Evolutionary conservation across 2,888 invertebrate species (phyloP).

Genomic region (Barypeithes pellucidus): DNA sequence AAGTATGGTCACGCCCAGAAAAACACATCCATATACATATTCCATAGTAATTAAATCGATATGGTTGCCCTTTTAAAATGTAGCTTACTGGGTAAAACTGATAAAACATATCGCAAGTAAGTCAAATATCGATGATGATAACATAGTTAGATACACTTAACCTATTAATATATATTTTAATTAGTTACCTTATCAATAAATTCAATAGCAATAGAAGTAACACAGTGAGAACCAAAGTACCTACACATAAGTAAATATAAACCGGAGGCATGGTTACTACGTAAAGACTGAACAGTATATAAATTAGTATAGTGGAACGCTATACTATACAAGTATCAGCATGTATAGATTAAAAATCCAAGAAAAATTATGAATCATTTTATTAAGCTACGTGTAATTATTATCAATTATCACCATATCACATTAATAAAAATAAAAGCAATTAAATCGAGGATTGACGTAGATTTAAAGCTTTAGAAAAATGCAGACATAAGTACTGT

Average conservation of each 20-base stretch:
- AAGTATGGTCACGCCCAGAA: too few relatives aligned
- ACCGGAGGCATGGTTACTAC: neutral
- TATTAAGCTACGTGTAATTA: neutral
- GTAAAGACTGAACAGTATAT: neutral
- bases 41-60: too few relatives aligned
- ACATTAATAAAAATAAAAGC: neutral
- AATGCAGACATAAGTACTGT: too few relatives aligned
- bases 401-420: neutral
- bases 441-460: neutral
- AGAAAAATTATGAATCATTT: neutral
- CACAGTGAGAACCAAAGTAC: neutral
- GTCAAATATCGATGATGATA: neutral
- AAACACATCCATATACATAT: too few relatives aligned
- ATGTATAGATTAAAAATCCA: neutral
- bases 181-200: constrained; percentile 11
- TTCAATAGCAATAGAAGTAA: constrained; percentile 6
- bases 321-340: neutral
- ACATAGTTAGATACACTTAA: neutral
- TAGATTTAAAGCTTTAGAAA: neutral
- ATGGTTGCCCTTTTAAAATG: too few relatives aligned
- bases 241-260: constrained; percentile 6
- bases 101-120: neutral
- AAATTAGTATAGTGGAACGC: too few relatives aligned
- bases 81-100: too few relatives aligned
- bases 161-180: neutral